Percentiles rank a stretch among this genome's conserved stretches.
phyloP scores from a whole-genome alignment of 2,797 vertebrate species.

The Carduelis carduelis region DNA sequence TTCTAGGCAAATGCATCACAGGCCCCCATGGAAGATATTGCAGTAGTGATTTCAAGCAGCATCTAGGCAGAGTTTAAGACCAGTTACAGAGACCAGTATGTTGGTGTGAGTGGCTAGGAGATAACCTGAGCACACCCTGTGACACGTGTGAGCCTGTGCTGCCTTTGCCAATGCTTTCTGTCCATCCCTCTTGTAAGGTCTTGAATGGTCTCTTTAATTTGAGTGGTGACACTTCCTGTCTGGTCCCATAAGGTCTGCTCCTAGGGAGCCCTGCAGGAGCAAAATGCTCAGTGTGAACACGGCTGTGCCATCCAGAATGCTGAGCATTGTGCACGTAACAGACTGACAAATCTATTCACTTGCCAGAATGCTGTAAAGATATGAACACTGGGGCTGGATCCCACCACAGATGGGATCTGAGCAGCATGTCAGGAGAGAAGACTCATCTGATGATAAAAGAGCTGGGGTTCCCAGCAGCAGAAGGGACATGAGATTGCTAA shows the following conservation, averaged over 20 bases:
- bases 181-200: not conserved
- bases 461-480: not conserved
- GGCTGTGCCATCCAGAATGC: not conserved
- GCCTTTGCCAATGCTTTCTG: not conserved
- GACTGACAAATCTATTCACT: not conserved
- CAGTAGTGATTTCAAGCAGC: not conserved
- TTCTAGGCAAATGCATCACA: not conserved
- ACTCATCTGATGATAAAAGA: not conserved
- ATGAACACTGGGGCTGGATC: not conserved
- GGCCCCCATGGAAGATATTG: not conserved
- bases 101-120: not conserved
- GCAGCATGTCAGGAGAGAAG: rapidly evolving
- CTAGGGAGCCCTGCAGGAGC: rapidly evolving
- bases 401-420: not conserved
- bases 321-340: not conserved
- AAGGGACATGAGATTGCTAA: not conserved
- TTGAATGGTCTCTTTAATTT: not conserved
- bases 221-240: not conserved
- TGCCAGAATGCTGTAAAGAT: not conserved
- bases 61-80: not conserved
- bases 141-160: not conserved
- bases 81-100: rapidly evolving
- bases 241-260: not conserved
- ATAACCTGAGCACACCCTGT: not conserved
- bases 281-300: rapidly evolving